phyloP scores from a whole-genome alignment of 2,113 vertebrate species.

The Lota lota region DNA sequence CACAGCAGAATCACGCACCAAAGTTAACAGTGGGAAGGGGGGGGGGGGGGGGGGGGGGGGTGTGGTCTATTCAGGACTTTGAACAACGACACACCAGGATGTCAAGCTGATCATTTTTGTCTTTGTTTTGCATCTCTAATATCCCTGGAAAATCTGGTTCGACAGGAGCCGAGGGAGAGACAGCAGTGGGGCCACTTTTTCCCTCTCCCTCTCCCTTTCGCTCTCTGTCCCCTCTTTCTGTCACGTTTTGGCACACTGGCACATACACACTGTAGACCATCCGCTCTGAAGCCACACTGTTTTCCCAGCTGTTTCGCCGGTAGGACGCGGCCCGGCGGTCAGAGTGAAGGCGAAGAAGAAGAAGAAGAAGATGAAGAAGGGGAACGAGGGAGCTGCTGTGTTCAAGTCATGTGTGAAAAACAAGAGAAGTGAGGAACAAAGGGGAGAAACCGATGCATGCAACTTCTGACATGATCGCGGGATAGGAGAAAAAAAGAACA shows the following conservation, averaged over 20 bases:
- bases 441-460: slow-evolving; percentile 51
- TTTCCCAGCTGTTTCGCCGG: slow-evolving; percentile 70
- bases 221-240: too few species aligned
- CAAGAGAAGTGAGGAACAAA: slow-evolving; percentile 58
- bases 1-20: slow-evolving; percentile 48
- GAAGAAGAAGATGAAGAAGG: not conserved
- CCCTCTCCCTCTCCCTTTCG: slow-evolving; percentile 8
- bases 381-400: slow-evolving; percentile 25
- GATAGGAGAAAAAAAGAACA: slow-evolving; percentile 14
- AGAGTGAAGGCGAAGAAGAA: not conserved
- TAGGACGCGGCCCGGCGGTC: slow-evolving; percentile 44
- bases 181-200: slow-evolving; percentile 27
- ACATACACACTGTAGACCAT: slow-evolving; percentile 13
- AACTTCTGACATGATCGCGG: slow-evolving; percentile 35
- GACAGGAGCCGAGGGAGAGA: slow-evolving; percentile 48
- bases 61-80: slow-evolving; percentile 15
- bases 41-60: slow-evolving; percentile 24
- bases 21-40: slow-evolving; percentile 31
- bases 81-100: too few species aligned
- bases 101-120: too few species aligned
- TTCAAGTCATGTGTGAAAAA: slow-evolving; percentile 61
- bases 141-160: slow-evolving; percentile 74
- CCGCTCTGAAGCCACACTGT: slow-evolving; percentile 63
- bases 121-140: slow-evolving; percentile 63
- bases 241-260: too few species aligned